Evolutionary conservation across 2,888 invertebrate genomes (phyloP).

Genomic region (Papilio demoleus): DNA sequence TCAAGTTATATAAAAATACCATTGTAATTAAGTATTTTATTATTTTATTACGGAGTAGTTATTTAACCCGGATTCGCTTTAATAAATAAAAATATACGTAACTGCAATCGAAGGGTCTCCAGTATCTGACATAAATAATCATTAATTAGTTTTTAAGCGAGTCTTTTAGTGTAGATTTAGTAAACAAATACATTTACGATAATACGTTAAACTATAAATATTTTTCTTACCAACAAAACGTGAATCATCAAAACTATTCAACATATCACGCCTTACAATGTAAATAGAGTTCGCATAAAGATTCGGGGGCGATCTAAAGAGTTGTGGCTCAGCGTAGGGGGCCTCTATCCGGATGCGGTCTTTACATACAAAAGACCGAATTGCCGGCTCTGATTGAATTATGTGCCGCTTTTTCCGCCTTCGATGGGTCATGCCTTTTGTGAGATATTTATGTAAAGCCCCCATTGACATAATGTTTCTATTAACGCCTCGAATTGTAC

Average conservation of each 20-base stretch:
- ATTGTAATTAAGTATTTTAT: background rate
- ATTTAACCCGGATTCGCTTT: background rate
- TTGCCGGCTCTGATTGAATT: constrained; percentile 77
- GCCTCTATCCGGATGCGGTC: constrained; percentile 67
- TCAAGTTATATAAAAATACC: too few relatives aligned
- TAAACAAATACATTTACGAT: background rate
- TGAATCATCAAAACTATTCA: constrained; percentile 24
- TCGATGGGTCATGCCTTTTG: constrained; percentile 63
- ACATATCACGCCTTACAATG: constrained; percentile 37
- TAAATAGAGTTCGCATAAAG: constrained; percentile 46
- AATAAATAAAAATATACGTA: too few relatives aligned
- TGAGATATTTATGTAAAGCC: constrained; percentile 61
- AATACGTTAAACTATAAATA: background rate
- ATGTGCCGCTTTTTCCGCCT: constrained; percentile 65
- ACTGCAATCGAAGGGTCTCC: background rate
- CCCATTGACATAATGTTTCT: constrained; percentile 43
- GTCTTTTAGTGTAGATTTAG: background rate
- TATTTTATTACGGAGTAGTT: background rate
- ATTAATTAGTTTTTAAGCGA: background rate
- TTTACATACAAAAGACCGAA: constrained; percentile 79
- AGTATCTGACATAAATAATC: background rate
- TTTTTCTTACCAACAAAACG: constrained; percentile 3
- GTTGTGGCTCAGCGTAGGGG: constrained; percentile 44
- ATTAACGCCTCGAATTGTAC: constrained; percentile 34
- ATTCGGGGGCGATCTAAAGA: constrained; percentile 47